Percentiles rank a stretch among this genome's conserved stretches.
phyloP scores from a whole-genome alignment of 2,888 invertebrate species.

The Lacanobia wlatinum region DNA sequence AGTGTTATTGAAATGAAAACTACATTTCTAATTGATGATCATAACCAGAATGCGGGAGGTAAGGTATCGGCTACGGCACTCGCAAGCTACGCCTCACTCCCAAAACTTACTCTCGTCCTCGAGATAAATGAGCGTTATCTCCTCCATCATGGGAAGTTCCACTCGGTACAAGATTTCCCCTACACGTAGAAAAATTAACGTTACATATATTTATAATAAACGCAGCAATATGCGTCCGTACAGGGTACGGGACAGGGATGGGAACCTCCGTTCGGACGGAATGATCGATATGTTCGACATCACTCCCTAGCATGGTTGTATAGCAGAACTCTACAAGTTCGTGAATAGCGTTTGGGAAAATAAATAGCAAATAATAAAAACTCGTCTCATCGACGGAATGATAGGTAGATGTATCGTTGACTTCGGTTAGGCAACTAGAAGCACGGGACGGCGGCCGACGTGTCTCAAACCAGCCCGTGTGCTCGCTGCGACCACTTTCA shows the following conservation, averaged over 20 bases:
- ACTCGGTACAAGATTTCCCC: constrained; percentile 98
- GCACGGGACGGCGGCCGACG: constrained; percentile 86
- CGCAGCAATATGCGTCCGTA: constrained; percentile 69
- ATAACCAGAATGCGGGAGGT: constrained; percentile 91
- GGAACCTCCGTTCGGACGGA: constrained; percentile 60
- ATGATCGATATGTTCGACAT: constrained; percentile 60
- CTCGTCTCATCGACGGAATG: constrained; percentile 74
- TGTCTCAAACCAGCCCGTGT: constrained; percentile 81
- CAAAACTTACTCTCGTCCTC: constrained; percentile 95
- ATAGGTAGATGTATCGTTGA: constrained; percentile 73
- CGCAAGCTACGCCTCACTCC: constrained; percentile 93
- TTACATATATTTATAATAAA: constrained; percentile 86
- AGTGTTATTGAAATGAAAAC: constrained; percentile 91
- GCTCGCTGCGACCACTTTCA: constrained; percentile 80
- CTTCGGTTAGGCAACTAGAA: constrained; percentile 89
- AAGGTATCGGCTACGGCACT: constrained; percentile 91
- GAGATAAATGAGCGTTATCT: constrained; percentile 98
- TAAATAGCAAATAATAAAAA: constrained; percentile 83
- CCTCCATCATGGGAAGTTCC: constrained; percentile 98
- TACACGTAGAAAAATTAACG: constrained; percentile 91
- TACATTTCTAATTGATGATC: constrained; percentile 91
- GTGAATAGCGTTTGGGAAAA: constrained; percentile 83
- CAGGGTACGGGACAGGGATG: constrained; percentile 66
- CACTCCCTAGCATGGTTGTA: constrained; percentile 58
- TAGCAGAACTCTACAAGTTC: constrained; percentile 75